phyloP scores from a whole-genome alignment of 2,113 vertebrate species.

The Cyprinus carpio region DNA sequence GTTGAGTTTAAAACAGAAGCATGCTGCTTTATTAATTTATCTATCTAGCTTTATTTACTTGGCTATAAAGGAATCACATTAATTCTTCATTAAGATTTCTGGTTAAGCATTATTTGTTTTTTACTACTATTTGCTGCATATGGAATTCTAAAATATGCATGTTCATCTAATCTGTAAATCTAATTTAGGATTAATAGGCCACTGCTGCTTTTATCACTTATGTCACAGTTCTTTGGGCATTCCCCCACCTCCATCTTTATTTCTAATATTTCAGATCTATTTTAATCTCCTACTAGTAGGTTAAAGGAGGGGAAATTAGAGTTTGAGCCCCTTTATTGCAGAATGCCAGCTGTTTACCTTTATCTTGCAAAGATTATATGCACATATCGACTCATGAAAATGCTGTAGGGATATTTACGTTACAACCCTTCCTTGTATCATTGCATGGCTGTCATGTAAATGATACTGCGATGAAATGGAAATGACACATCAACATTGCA shows the following conservation, averaged over 20 bases:
- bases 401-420: not conserved
- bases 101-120: not conserved
- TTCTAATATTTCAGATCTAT: not conserved
- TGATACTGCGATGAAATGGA: not conserved
- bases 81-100: no score
- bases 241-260: not conserved
- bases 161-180: not conserved
- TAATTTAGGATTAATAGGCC: not conserved
- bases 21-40: not conserved
- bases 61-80: no score
- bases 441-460: not conserved
- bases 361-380: not conserved
- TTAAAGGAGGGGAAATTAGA: not conserved
- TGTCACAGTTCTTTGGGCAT: not conserved
- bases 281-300: constrained; percentile 4
- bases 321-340: not conserved
- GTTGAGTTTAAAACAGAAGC: no score
- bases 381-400: not conserved
- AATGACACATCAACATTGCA: not conserved
- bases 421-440: not conserved
- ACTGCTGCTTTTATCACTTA: not conserved
- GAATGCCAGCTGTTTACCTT: not conserved
- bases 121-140: not conserved
- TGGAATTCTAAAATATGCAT: not conserved
- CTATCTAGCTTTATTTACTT: not conserved